Percentiles rank a stretch among this genome's conserved stretches.
Evolutionary conservation across 2,888 invertebrate genomes (phyloP).

Genomic region (Cantharis flavilabris): DNA sequence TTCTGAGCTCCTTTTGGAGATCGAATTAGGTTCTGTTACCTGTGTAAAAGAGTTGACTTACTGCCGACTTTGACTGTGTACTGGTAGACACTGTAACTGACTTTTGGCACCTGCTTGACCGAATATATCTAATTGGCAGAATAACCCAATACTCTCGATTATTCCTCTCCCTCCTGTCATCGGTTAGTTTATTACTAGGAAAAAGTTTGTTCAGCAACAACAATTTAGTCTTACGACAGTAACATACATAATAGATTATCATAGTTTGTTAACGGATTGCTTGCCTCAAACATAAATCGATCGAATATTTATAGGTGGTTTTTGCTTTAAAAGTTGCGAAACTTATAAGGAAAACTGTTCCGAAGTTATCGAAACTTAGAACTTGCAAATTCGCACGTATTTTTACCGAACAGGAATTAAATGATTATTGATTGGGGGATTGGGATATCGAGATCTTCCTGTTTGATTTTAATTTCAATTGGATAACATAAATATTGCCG

Average conservation of each 20-base stretch:
- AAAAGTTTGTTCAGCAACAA: neutral
- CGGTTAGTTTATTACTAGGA: neutral
- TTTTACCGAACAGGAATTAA: neutral
- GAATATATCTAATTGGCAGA: no score
- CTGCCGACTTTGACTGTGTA: no score
- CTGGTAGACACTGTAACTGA: no score
- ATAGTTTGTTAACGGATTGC: neutral
- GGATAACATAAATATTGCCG: neutral
- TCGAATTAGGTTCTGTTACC: no score
- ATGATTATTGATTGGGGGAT: neutral
- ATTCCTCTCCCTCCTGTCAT: neutral
- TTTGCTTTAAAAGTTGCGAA: neutral
- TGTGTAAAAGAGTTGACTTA: no score
- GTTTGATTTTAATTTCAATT: neutral
- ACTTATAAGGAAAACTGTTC: neutral
- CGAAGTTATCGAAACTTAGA: neutral
- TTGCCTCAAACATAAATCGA: neutral
- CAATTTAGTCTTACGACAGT: neutral
- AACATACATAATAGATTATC: neutral
- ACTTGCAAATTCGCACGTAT: neutral
- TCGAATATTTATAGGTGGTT: neutral
- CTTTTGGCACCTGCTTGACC: no score
- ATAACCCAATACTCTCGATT: neutral
- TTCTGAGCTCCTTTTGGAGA: no score
- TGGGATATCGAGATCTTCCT: neutral